Evolutionary conservation across 2,888 invertebrate species (phyloP).

Genomic region (Drosophila borborema): DNA sequence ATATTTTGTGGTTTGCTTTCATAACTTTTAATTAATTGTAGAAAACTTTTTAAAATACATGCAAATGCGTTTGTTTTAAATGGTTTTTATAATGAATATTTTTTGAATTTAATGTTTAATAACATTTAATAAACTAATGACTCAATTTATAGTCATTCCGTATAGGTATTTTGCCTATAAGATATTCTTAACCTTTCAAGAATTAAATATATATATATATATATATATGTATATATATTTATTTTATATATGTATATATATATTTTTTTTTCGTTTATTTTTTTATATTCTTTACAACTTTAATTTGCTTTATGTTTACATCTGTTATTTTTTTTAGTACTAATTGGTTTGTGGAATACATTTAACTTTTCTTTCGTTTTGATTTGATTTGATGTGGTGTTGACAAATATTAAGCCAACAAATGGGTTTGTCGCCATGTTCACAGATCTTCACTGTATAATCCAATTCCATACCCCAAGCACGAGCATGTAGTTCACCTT

Average conservation of each 20-base stretch:
- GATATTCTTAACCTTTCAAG: not conserved
- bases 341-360: conserved; percentile 27
- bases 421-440: conserved; percentile 60
- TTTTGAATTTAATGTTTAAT: too few species aligned
- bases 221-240: too few species aligned
- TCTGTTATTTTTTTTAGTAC: conserved; percentile 4
- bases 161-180: not conserved
- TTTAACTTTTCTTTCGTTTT: conserved; percentile 28
- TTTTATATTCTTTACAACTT: not conserved
- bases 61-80: not conserved
- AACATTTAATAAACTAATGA: too few species aligned
- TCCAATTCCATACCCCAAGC: conserved; percentile 34
- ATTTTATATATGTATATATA: too few species aligned
- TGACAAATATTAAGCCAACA: conserved; percentile 67
- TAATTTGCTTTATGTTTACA: conserved; percentile 21
- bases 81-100: conserved; percentile 1
- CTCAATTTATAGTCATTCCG: not conserved
- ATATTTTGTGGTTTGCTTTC: conserved; percentile 20
- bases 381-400: conserved; percentile 41
- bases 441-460: conserved; percentile 42
- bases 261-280: not conserved
- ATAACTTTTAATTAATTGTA: not conserved
- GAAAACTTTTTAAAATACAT: not conserved
- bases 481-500: conserved; percentile 41
- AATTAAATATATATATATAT: not conserved